These are phyloP conservation scores for Rhizoglyphus robini DNA, from an alignment of 1,140 invertebrate species.

Conservation along the genomic window DNA sequence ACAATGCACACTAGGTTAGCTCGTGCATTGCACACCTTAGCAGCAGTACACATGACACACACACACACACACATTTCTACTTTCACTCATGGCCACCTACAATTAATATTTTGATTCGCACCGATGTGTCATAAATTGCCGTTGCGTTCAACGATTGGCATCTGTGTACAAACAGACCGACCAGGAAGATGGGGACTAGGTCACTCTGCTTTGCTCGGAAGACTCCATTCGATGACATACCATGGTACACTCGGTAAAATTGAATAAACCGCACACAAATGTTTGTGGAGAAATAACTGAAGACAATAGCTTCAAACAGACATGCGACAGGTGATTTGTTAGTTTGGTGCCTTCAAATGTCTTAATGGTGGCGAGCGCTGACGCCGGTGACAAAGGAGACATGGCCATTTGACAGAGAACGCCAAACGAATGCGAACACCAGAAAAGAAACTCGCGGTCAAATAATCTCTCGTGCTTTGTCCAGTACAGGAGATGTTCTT, in stretches of 20 bases:
- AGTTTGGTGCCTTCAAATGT: not conserved
- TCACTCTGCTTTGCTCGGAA: not conserved
- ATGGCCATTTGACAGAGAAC: not conserved
- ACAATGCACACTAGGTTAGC: too few species aligned
- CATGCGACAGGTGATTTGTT: conserved; percentile 11
- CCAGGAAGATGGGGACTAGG: not conserved
- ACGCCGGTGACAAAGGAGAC: not conserved
- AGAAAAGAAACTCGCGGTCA: not conserved
- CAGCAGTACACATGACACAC: not conserved
- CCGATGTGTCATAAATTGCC: conserved; percentile 2
- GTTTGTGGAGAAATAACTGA: not conserved
- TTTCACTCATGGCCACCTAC: not conserved
- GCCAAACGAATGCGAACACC: not conserved
- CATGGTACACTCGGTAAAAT: not conserved
- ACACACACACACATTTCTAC: not conserved
- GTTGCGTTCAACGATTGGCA: not conserved
- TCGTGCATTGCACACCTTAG: too few species aligned
- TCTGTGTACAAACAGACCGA: not conserved
- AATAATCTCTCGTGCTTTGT: not conserved
- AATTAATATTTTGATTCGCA: conserved; percentile 3
- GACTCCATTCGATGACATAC: not conserved
- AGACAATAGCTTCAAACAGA: not conserved
- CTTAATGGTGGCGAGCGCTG: not conserved
- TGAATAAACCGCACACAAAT: conserved; percentile 6
- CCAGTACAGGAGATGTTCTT: not conserved